Evolutionary conservation across 53 echinoderm and acorn worm genomes (phyloP), one percentile per base, ranked within the genome.

Genomic region (Paracentrotus lividus): DNA sequence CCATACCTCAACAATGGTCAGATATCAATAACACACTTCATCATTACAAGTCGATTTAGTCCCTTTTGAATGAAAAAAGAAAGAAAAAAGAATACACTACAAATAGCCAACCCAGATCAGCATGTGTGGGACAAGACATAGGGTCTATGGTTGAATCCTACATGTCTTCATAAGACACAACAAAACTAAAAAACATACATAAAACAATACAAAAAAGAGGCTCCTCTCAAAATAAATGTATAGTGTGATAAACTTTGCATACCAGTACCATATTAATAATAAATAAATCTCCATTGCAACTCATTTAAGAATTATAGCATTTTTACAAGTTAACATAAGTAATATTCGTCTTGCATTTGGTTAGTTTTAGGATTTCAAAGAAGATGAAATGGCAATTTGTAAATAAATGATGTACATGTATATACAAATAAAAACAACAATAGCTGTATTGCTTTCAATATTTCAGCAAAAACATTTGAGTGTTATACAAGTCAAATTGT

Each of bases 221-320:
- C 16, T 72, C 40, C 72, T 72, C 72, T 20, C 15, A 4, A 72
- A 72, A 72, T 72, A 72, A 72, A 72, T 40, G 40, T 20, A 72
- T 72, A 72, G 40, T 72, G 36, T 38, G 38, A 72, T 38, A 72
- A 72, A 72, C 72, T 72, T 72, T 72, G 72, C 72, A 72, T 72
- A 72, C 72, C 72, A 72, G 72, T 36, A 72, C 72, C 20, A 20
- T 72, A 40, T 18, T 72, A 36, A 72, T 21, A 40, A 72, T 72
- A 72, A 72, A 72, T 72, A 72, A 72, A 72, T 72, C 40, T 72
- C 40, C 16, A 72, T 72, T 72, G 72, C 72, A 72, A 72, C 57
- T 57, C 57, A 57, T 57, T 57, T 57, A 15, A 57, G 36, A 72
- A 40, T 72, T 40, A 36, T 72, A 72, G 72, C 72, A 72, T 72